phyloP scores from a whole-genome alignment of 2,888 invertebrate genomes.

The Cyclophora punctaria region DNA sequence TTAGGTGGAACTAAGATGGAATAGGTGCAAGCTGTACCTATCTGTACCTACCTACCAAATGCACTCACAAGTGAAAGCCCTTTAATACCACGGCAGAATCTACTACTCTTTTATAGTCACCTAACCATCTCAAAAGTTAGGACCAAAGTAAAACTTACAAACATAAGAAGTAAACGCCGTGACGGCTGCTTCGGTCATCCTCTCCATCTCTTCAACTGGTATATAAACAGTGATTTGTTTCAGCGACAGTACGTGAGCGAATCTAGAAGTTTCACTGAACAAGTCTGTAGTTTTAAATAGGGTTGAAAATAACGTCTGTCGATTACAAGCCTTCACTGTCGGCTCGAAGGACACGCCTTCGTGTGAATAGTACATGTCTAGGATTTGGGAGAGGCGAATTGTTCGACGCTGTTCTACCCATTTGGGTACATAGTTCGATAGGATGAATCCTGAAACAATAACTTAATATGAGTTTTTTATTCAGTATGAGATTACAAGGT shows the following conservation, averaged over 20 bases:
- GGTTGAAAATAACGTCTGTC: constrained; percentile 59
- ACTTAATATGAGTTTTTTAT: neutral
- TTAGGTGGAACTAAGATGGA: too few species aligned
- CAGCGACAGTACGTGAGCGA: constrained; percentile 57
- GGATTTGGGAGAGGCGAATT: constrained; percentile 75
- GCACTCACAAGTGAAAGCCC: too few species aligned
- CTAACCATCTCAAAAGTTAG: neutral
- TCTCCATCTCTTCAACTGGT: constrained; percentile 57
- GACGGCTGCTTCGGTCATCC: constrained; percentile 61
- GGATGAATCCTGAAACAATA: constrained; percentile 67
- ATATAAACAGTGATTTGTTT: constrained; percentile 59
- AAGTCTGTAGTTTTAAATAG: constrained; percentile 53
- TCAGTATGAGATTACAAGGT: too few species aligned
- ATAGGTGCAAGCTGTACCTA: too few species aligned
- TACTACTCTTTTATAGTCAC: too few species aligned
- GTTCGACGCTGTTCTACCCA: constrained; percentile 70
- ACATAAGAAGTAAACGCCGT: constrained; percentile 66
- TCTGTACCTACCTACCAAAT: too few species aligned
- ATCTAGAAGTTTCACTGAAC: constrained; percentile 52
- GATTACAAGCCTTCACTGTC: constrained; percentile 74
- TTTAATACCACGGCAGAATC: too few species aligned
- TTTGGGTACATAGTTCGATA: constrained; percentile 63
- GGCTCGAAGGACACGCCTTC: constrained; percentile 75
- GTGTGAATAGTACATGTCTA: constrained; percentile 81
- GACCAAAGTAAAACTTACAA: constrained; percentile 45